Evolutionary conservation across 2,888 invertebrate genomes (phyloP).

Genomic region (Heliconius sara): DNA sequence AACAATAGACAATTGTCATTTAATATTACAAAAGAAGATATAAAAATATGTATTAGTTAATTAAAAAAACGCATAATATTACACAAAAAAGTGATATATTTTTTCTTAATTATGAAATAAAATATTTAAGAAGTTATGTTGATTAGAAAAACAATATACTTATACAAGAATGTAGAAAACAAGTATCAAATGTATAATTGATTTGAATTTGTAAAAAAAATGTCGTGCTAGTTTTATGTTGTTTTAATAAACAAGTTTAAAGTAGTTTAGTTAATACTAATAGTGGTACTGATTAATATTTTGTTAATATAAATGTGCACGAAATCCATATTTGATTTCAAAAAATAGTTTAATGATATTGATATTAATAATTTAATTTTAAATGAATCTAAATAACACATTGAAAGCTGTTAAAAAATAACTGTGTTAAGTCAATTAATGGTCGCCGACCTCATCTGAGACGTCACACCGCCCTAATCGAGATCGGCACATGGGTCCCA

Average conservation of each 20-base stretch:
- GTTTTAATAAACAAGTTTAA: no score
- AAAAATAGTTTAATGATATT: no score
- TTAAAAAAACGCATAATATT: background rate
- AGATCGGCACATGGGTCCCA: no score
- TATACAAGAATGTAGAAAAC: background rate
- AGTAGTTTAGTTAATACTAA: no score
- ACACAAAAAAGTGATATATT: background rate
- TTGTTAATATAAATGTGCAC: no score
- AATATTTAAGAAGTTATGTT: background rate
- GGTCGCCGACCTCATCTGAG: no score
- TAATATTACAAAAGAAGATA: background rate
- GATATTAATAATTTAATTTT: no score
- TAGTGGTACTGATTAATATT: background rate
- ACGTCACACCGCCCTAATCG: no score
- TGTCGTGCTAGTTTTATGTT: constrained; percentile 5
- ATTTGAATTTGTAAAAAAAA: background rate
- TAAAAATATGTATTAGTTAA: background rate
- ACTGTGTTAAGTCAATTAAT: no score
- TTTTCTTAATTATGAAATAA: background rate
- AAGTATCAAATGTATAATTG: background rate
- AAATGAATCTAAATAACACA: no score
- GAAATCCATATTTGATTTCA: no score
- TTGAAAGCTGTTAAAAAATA: no score
- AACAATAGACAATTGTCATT: background rate
- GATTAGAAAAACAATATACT: background rate